A percentile compares a stretch with the other conserved stretches of the same genome.
Conservation (phyloP, 37 sponge, comb jelly and placozoan genomes). For the Spongilla lacustris region DNA sequence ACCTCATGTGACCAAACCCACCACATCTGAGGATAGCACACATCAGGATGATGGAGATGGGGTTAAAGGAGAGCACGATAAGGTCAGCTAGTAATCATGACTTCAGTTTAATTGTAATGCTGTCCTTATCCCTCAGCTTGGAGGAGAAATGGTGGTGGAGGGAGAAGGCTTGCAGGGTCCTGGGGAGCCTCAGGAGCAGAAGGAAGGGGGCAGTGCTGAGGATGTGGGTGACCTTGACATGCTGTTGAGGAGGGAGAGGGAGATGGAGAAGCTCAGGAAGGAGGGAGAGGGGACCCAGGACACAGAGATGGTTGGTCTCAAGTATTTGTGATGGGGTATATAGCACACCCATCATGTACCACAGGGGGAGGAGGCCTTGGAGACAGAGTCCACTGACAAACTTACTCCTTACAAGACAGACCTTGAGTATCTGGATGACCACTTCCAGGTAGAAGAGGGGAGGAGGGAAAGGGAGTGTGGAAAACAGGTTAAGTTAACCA, state of each 20-base stretch:
- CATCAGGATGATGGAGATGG: background rate
- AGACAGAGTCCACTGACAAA: conserved; percentile 38
- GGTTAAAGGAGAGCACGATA: background rate
- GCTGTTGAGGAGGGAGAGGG: conserved; percentile 43
- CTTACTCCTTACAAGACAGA: conserved; percentile 87
- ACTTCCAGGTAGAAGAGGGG: conserved; percentile 46
- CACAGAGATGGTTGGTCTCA: background rate
- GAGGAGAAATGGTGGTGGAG: conserved; percentile 10
- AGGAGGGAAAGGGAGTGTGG: too few species aligned
- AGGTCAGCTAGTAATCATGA: background rate
- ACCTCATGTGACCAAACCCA: background rate
- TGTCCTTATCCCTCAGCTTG: background rate
- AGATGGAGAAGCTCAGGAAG: conserved; percentile 38
- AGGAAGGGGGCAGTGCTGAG: too few species aligned
- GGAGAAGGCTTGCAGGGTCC: background rate
- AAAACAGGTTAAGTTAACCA: too few species aligned
- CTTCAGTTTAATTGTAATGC: too few species aligned
- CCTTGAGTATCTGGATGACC: conserved; percentile 84
- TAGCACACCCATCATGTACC: background rate
- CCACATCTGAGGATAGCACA: background rate
- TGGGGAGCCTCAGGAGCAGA: background rate
- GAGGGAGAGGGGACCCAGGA: conserved; percentile 13
- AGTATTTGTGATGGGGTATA: background rate
- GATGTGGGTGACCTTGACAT: conserved; percentile 38
- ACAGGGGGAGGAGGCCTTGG: background rate